Evolutionary conservation across 2,113 vertebrate genomes (phyloP).

Genomic region (Meriones unguiculatus): DNA sequence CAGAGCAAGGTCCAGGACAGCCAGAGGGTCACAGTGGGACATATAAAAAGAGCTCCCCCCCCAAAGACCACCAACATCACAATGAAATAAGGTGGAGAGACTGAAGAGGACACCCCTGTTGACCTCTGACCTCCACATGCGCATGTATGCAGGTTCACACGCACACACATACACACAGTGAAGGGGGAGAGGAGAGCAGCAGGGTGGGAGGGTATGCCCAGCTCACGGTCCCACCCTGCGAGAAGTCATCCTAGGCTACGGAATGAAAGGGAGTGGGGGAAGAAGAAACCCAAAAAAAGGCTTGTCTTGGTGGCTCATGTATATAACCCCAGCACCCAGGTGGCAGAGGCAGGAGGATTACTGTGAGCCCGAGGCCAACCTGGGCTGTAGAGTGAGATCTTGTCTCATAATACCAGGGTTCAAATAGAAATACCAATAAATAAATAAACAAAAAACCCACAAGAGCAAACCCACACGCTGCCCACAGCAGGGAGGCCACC

Average conservation of each 20-base stretch:
- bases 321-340: neutral
- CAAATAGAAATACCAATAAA: neutral
- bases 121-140: neutral
- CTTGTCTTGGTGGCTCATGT: neutral
- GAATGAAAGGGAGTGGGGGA: neutral
- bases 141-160: neutral
- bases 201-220: neutral
- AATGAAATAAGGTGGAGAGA: neutral
- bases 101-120: neutral
- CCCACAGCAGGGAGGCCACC: no score
- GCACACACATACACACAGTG: neutral
- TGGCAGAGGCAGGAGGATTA: neutral
- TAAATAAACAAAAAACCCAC: neutral
- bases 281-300: neutral
- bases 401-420: neutral
- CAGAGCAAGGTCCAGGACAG: neutral
- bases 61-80: neutral
- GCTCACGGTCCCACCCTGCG: no score
- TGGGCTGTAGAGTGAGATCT: neutral
- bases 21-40: neutral
- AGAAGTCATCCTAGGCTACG: neutral
- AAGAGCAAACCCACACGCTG: fast-evolving
- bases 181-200: fast-evolving
- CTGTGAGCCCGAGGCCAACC: neutral
- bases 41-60: neutral